A percentile compares a stretch with the other conserved stretches of the same genome.
Evolutionary conservation across 2,797 vertebrate genomes (phyloP).

Genomic region (Delichon dasypus): DNA sequence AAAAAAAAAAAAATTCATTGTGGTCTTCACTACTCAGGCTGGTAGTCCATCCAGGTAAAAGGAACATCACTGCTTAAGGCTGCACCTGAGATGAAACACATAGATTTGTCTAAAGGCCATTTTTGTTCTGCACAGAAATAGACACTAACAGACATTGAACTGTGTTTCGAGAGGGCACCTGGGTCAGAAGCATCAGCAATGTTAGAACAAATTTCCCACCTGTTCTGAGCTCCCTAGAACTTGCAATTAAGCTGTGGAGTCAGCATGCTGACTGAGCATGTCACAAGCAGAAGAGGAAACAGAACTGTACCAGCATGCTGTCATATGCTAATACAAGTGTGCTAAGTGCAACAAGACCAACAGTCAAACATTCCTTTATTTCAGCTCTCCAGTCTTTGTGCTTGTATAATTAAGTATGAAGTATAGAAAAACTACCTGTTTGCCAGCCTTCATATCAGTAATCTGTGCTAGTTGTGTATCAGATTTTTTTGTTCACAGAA

Average conservation of each 20-base stretch:
- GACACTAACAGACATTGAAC: neutral
- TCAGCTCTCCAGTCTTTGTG: neutral
- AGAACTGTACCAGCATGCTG: neutral
- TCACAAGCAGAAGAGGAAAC: conserved; percentile 8
- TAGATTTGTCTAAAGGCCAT: neutral
- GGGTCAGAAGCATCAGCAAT: neutral
- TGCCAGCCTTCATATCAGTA: neutral
- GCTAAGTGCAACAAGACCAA: neutral
- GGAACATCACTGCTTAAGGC: neutral
- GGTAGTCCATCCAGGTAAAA: neutral
- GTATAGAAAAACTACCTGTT: neutral
- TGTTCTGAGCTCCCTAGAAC: neutral
- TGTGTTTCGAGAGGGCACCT: neutral
- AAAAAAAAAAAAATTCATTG: neutral
- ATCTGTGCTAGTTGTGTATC: neutral
- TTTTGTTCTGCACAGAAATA: neutral
- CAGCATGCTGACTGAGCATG: conserved; percentile 4
- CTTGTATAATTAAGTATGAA: neutral
- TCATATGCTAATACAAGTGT: neutral
- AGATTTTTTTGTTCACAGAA: neutral
- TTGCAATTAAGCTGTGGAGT: neutral
- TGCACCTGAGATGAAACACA: neutral
- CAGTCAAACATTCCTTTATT: neutral
- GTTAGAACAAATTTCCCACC: neutral
- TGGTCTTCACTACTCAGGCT: neutral